Percentiles rank a stretch among this genome's conserved stretches.
Evolutionary conservation across 2,113 vertebrate genomes (phyloP).

Genomic region (Orcinus orca): DNA sequence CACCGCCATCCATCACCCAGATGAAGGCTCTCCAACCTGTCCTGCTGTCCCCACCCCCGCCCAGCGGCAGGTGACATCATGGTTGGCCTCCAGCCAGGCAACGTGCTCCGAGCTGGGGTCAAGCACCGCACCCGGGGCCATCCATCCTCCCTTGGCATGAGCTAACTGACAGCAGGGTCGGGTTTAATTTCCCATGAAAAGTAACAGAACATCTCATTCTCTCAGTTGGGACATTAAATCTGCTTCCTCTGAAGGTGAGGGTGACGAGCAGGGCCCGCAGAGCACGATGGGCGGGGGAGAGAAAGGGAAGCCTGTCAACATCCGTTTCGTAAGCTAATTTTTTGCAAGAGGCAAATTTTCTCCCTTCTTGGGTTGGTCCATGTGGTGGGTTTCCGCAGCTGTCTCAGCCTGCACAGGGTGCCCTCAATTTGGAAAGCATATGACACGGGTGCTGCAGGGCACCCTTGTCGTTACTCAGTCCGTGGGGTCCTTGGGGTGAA

Average conservation of each 20-base stretch:
- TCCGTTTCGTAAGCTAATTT: neutral
- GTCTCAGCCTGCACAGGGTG: neutral
- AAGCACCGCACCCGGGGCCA: constrained; percentile 41
- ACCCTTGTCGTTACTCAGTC: neutral
- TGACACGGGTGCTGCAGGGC: too few relatives aligned
- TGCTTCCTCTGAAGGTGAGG: constrained; percentile 37
- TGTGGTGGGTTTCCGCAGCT: neutral
- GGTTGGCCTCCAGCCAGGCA: constrained; percentile 47
- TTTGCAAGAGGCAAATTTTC: neutral
- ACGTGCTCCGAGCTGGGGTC: neutral
- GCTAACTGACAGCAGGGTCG: constrained; percentile 63
- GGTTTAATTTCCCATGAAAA: constrained; percentile 76
- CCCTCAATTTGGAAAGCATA: neutral
- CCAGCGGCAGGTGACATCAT: constrained; percentile 62
- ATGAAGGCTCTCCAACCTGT: constrained; percentile 4
- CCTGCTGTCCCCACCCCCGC: neutral
- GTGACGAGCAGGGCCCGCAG: neutral
- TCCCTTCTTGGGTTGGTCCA: neutral
- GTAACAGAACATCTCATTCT: constrained; percentile 71
- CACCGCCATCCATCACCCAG: neutral
- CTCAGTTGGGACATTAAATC: constrained; percentile 70
- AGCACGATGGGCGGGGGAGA: neutral
- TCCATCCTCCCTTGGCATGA: constrained; percentile 54
- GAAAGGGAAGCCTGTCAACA: neutral
- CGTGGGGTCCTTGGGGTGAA: neutral